phyloP scores from a whole-genome alignment of 2,888 invertebrate species.

The Glyphotaelius pellucidus region DNA sequence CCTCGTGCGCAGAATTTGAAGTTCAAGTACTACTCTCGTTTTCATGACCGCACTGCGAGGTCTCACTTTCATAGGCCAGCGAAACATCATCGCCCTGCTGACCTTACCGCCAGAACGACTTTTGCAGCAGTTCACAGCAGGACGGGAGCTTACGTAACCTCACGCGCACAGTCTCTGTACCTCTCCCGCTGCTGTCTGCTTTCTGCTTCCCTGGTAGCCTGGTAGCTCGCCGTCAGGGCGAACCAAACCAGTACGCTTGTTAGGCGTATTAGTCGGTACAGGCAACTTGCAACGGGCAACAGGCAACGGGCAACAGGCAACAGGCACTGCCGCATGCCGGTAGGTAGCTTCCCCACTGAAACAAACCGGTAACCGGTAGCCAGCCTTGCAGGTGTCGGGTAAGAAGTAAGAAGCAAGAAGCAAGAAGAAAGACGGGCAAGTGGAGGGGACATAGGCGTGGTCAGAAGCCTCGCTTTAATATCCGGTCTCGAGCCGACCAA shows the following conservation, averaged over 20 bases:
- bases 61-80: constrained; percentile 11
- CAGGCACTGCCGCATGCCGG: background rate
- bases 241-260: background rate
- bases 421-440: background rate
- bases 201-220: too few relatives aligned
- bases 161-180: background rate
- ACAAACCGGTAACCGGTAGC: constrained; percentile 49
- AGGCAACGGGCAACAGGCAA: background rate
- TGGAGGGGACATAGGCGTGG: constrained; percentile 57
- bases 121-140: background rate
- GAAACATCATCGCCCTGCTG: background rate
- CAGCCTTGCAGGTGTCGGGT: constrained; percentile 16
- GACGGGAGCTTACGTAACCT: background rate
- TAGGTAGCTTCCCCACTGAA: background rate
- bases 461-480: constrained; percentile 58
- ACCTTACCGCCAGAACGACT: background rate
- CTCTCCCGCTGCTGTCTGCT: background rate
- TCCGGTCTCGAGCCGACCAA: constrained; percentile 58
- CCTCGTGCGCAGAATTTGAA: background rate
- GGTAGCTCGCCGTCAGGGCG: background rate
- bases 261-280: constrained; percentile 12
- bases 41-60: background rate
- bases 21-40: background rate
- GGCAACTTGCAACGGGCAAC: background rate
- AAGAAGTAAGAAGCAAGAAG: background rate